Evolutionary conservation across 2,888 invertebrate species (phyloP).

Genomic region (Calephelis perditalis): DNA sequence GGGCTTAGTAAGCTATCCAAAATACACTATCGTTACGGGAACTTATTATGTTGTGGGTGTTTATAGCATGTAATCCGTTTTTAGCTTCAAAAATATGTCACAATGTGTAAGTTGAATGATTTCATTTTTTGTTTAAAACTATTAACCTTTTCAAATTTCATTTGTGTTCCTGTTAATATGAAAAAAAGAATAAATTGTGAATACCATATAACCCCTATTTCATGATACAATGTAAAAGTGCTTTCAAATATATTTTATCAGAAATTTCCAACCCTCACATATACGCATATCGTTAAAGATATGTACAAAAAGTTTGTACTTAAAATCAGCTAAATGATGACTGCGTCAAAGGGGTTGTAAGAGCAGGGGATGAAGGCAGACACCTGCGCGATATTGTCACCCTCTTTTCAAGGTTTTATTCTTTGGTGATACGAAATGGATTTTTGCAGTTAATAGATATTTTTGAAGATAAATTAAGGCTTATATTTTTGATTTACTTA

Average conservation of each 20-base stretch:
- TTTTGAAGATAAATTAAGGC: constrained; percentile 10
- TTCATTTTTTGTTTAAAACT: too few relatives aligned
- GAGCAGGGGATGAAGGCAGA: constrained; percentile 27
- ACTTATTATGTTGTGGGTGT: too few relatives aligned
- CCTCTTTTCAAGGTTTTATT: constrained; percentile 31
- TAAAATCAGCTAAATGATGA: constrained; percentile 31
- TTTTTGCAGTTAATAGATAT: constrained; percentile 15
- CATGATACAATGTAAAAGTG: background rate
- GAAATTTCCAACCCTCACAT: constrained; percentile 2
- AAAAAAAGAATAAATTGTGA: background rate
- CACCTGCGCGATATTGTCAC: constrained; percentile 32
- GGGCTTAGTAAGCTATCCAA: too few relatives aligned
- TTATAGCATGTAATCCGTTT: too few relatives aligned
- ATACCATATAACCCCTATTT: background rate
- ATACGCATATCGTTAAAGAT: constrained; percentile 15
- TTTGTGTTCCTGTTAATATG: too few relatives aligned
- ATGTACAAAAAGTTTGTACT: constrained; percentile 25
- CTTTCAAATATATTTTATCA: constrained; percentile 10
- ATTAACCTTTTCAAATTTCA: too few relatives aligned
- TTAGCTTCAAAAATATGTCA: too few relatives aligned
- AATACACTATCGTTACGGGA: too few relatives aligned
- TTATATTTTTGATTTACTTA: background rate
- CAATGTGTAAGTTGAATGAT: too few relatives aligned
- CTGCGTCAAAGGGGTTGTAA: constrained; percentile 29
- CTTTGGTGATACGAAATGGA: constrained; percentile 19